Base-by-base conservation (phyloP, 2,888 invertebrate species). In the Ptychoptera albimana region DNA sequence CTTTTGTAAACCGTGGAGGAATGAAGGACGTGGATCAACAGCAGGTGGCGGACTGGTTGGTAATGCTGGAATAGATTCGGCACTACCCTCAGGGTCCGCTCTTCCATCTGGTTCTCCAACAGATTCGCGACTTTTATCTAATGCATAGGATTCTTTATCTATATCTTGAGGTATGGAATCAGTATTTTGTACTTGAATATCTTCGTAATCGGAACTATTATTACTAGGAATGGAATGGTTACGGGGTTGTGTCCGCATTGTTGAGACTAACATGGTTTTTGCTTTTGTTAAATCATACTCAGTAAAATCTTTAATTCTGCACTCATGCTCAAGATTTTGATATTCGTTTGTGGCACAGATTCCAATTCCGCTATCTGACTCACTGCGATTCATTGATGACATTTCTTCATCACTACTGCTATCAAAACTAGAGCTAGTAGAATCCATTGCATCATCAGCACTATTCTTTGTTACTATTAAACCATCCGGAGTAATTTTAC, bases 71-170 rank as follows among this genome's bases (percentile, higher is more conserved):
- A 78, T 74, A 2, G 82, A 78, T 35, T 42, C 42, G 15, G 42
- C 42, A 2, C 71, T 64, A 37, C 79, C 78, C 55, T 83, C 84
- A 1, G 84, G 82, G 63, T 86, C 86, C 11, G 86, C 85, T 53
- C 82, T 75, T n/a, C 87, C 86, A 55, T 87, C 87, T 1, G 87
- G 87, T 55, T 85, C 86, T 8, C 86, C 87, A 8, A 85, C 86
- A 51, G 80, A 65, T 56, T 87, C 86, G 29, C 86, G 70, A 58
- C 81, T 83, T 49, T 73, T 69, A 42, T 76, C 75, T 56, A 71
- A 70, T n/a, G 67, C 66, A 23, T 23, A 23, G 4, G 23, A 23
- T 23, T 23, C 23, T 23, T 23, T 23, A 5, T 23, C 23, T 7
- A 5, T 23, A 23, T 23, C 23, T 23, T 23, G 23, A 10, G 70